A percentile compares a stretch with the other conserved stretches of the same genome.
phyloP scores from a whole-genome alignment of 2,113 vertebrate species.

The Neotoma lepida region DNA sequence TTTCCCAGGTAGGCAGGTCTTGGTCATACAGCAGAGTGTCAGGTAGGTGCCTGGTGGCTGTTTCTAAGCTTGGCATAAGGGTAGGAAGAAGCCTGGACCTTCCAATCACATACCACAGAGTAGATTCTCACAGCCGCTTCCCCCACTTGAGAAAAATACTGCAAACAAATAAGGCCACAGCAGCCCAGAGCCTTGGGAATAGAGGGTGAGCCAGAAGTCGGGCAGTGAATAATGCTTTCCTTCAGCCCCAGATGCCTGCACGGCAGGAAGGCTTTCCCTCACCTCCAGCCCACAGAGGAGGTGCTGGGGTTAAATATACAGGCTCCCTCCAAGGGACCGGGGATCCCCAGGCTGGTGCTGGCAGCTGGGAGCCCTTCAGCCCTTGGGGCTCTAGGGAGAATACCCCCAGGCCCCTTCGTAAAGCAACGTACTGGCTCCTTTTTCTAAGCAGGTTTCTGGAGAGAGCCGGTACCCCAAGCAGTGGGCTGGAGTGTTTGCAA shows the following conservation, averaged over 20 bases:
- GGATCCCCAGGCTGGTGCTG: background rate
- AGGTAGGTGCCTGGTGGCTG: background rate
- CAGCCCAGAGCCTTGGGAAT: conserved; percentile 60
- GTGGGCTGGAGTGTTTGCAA: background rate
- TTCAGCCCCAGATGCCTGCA: conserved; percentile 28
- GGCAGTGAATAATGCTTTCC: conserved; percentile 60
- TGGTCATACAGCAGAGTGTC: conserved; percentile 6
- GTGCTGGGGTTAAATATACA: conserved; percentile 32
- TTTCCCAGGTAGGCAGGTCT: background rate
- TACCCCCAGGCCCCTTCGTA: background rate
- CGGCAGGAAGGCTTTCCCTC: conserved; percentile 7
- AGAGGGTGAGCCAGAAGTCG: conserved; percentile 68
- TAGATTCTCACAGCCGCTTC: conserved; percentile 37
- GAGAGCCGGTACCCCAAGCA: background rate
- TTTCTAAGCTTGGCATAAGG: background rate
- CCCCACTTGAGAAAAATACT: conserved; percentile 44
- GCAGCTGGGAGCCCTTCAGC: background rate
- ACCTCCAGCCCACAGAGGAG: conserved; percentile 17
- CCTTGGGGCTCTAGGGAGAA: background rate
- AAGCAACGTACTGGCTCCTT: background rate
- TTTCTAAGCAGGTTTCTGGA: background rate
- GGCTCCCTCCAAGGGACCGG: background rate
- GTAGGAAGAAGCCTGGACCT: background rate
- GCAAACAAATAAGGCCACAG: conserved; percentile 67
- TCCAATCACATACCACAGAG: conserved; percentile 12